These are phyloP conservation scores for Polyodon spathula DNA, from an alignment of 2,113 vertebrate species.

Conservation along the genomic window DNA sequence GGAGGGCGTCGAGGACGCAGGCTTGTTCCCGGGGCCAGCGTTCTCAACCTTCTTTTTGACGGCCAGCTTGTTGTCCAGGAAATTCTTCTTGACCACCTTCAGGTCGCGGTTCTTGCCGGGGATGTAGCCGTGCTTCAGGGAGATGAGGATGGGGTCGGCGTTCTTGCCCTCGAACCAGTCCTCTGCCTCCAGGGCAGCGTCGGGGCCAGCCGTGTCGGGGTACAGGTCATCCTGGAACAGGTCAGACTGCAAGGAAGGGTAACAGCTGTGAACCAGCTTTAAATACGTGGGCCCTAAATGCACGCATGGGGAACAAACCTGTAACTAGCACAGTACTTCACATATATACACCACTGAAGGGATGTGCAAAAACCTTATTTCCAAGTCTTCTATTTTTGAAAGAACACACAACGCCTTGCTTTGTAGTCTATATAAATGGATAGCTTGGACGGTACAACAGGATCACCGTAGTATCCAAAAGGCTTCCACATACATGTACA, in stretches of 20 bases:
- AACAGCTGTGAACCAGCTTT: no score
- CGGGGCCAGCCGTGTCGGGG: constrained; percentile 60
- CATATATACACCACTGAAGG: no score
- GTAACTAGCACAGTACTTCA: no score
- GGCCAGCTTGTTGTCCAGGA: constrained; percentile 63
- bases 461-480: no score
- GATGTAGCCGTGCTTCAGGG: constrained; percentile 67
- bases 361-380: no score
- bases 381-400: no score
- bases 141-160: constrained; percentile 61
- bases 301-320: no score
- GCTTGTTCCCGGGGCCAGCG: constrained; percentile 50
- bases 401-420: no score
- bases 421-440: no score
- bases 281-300: no score
- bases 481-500: no score
- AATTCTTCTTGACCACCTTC: constrained; percentile 69
- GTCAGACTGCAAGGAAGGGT: constrained; percentile 25
- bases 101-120: constrained; percentile 67
- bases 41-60: constrained; percentile 56
- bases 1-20: not conserved
- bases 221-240: constrained; percentile 68
- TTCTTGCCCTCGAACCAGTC: constrained; percentile 70
- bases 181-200: constrained; percentile 62
- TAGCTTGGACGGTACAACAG: no score